Evolutionary conservation across 2,113 vertebrate genomes (phyloP).

Genomic region (Fulica atra): DNA sequence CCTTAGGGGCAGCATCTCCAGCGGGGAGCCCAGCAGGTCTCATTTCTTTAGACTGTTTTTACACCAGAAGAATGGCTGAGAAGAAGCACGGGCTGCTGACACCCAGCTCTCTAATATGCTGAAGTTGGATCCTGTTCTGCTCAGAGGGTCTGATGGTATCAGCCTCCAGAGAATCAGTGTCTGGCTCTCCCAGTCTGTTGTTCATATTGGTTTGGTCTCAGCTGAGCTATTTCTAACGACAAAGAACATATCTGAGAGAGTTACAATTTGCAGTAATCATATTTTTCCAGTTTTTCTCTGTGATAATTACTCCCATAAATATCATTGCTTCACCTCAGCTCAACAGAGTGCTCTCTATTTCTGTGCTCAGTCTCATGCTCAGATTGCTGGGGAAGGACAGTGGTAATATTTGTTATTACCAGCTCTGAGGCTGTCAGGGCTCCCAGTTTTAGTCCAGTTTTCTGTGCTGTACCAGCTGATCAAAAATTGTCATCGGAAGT

Average conservation of each 20-base stretch:
- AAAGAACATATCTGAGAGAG: slow-evolving; percentile 27
- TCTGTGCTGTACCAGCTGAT: background rate
- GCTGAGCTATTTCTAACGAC: slow-evolving; percentile 42
- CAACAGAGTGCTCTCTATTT: slow-evolving; percentile 4
- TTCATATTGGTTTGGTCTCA: slow-evolving; percentile 30
- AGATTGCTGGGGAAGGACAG: background rate
- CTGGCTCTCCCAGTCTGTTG: slow-evolving; percentile 14
- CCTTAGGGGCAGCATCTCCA: background rate
- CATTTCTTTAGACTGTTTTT: background rate
- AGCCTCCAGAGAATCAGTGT: slow-evolving; percentile 3
- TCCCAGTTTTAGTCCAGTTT: background rate
- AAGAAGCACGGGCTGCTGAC: background rate
- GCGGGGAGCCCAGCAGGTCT: background rate
- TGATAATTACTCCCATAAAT: slow-evolving; percentile 59
- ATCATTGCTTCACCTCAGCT: slow-evolving; percentile 54
- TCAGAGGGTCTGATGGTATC: slow-evolving; percentile 42
- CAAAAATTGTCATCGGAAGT: background rate
- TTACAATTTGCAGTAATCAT: slow-evolving; percentile 56
- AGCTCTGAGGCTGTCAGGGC: background rate
- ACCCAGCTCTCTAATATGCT: slow-evolving; percentile 10
- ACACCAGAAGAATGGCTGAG: background rate
- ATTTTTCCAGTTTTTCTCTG: slow-evolving; percentile 59
- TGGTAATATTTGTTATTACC: background rate
- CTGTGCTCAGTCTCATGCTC: background rate
- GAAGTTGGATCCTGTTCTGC: slow-evolving; percentile 19